Evolutionary conservation across 2,797 vertebrate genomes (phyloP), one percentile per base, ranked within the genome.

Genomic region (Tinamus major): DNA sequence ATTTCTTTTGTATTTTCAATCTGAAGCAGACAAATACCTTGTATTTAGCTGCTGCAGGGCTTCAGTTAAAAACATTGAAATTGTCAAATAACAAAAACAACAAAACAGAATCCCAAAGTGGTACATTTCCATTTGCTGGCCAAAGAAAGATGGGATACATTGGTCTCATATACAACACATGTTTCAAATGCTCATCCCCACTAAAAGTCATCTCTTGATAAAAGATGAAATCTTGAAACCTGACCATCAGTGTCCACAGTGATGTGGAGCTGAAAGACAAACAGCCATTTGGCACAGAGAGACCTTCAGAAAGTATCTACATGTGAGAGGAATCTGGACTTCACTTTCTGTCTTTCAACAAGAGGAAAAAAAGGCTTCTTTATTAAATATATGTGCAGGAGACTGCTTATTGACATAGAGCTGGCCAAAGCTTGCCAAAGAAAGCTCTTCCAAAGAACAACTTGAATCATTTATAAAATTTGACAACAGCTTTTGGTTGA

Each of bases 131-230:
- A 2, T 72, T 58, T 78, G 13, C n/a, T 4, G 2, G 29, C 48
- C n/a, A 5, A 69, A 14, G 24, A 29, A 14, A 27, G 6, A 9
- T 67, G 37, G 31, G 27, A 62, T 23, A 7, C 2, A 0, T 10
- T 59, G 18, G 3, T 69, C 13, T 2, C 2, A 1, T 14, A 7
- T 1, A 1, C 18, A 76, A 44, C 3, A 44, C 3, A 11, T 3
- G 4, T 46, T 2, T 84, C 10, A 14, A 7, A 55, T 3, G 1
- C 29, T 20, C 24, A 62, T 16, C 10, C 21, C 39, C n/a, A 74
- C 62, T 19, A 56, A 23, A 4, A 71, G 41, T 19, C 8, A 51
- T 1, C 0, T 39, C 31, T 86, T 48, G 53, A 20, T 9, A n/a
- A 56, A 56, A n/a, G 18, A 56, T 56, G 29, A 56, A 56, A 31